Percentiles rank a stretch among this genome's conserved stretches.
Evolutionary conservation across 2,888 invertebrate species (phyloP).

Genomic region (Aelia acuminata): DNA sequence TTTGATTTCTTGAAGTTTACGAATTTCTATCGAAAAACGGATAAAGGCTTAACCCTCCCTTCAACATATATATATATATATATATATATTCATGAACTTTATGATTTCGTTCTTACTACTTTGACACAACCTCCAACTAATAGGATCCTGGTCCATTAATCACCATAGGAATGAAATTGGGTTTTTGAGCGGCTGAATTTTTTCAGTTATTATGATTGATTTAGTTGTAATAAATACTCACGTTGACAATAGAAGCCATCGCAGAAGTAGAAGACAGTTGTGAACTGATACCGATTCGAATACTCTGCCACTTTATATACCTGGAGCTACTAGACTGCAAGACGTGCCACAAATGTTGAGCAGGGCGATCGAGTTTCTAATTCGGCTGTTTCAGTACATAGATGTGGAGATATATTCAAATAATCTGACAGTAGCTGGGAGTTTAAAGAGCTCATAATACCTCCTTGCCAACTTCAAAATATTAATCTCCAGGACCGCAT

Average conservation of each 20-base stretch:
- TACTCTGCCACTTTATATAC: conserved; percentile 44
- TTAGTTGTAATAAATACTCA: conserved; percentile 15
- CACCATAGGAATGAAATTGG: not conserved
- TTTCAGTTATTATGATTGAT: not conserved
- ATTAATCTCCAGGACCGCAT: not conserved
- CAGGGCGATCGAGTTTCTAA: conserved; percentile 10
- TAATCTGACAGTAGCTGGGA: not conserved
- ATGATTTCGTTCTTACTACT: not conserved
- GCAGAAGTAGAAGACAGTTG: conserved; percentile 19
- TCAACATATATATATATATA: too few species aligned
- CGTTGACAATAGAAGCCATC: conserved; percentile 38
- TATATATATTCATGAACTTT: not conserved
- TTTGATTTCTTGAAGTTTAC: too few species aligned
- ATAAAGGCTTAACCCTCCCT: too few species aligned
- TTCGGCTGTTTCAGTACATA: not conserved
- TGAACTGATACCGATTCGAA: not conserved
- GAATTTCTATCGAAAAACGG: too few species aligned
- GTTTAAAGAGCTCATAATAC: not conserved
- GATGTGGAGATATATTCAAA: not conserved
- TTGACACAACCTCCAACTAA: not conserved
- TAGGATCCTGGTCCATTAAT: not conserved
- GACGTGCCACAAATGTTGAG: not conserved
- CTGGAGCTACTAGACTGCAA: not conserved
- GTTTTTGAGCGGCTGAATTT: not conserved
- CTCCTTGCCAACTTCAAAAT: not conserved